Evolutionary conservation across 2,113 vertebrate species (phyloP), one percentile per base, ranked within the genome.

Genomic region (Aix galericulata): DNA sequence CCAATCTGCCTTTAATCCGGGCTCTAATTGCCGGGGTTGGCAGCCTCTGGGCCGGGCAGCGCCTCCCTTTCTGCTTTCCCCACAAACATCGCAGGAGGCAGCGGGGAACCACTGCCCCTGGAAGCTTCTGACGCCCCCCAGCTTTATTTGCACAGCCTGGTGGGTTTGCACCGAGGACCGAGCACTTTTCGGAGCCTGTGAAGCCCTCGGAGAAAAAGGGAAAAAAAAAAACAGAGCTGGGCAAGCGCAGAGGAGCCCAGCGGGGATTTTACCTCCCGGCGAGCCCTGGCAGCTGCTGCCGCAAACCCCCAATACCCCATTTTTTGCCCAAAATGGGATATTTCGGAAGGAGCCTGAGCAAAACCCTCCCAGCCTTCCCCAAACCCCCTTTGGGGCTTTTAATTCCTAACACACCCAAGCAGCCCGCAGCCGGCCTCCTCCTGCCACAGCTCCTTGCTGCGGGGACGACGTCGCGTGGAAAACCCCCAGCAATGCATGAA

Each of bases 231-330:
- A 94, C 23, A 2, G 23, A 23, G 50, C 50, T 23, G 50, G 12
- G 50, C 50, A 52, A 4, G 50, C 12, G 60, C 69, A 67, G 63
- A 42, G 22, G 90, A 38, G 74, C 89, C 60, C 34, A 12, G 82
- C 1, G 1, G 72, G 91, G 13, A 22, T 29, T 26, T 34, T 63
- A 50, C 73, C 83, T 91, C 77, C 0, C 0, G 58, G 56, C 0
- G 2, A 72, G 69, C 31, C 16, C 64, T 72, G 85, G 92, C 84
- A 75, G 74, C 74, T 0, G 3, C 46, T 2, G 82, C 56, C 85
- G 84, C 87, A 82, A 89, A 21, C 18, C 46, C 46, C 18, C 46
- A 21, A 21, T 46, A 46, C 3, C 46, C 46, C 20, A 21, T 46
- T 46, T 25, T 52, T 52, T 23, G 36, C 86, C 88, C 87, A 7